Conservation (phyloP, 1,140 invertebrate species). For the Hylaeus anthracinus region DNA sequence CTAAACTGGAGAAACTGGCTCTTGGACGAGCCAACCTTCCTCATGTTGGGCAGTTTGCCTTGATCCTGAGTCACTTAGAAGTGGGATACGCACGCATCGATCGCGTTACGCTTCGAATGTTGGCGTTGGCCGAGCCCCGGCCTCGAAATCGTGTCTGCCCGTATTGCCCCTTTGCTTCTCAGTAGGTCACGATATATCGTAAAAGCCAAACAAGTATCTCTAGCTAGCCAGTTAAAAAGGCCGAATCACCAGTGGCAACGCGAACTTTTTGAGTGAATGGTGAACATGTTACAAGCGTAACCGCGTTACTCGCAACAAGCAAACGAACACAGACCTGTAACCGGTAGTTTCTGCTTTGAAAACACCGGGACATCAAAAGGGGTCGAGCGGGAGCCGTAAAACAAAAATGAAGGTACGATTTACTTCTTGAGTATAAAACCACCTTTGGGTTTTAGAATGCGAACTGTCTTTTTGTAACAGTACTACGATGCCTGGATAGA, state of each 20-base stretch:
- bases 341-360: not conserved
- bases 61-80: slow-evolving; percentile 29
- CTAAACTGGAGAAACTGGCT: too few species aligned
- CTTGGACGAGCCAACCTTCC: not conserved
- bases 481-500: not conserved
- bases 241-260: not conserved
- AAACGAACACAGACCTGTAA: not conserved
- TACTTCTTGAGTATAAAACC: not conserved
- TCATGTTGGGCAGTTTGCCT: slow-evolving; percentile 5
- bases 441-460: not conserved
- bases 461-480: not conserved
- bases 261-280: slow-evolving; percentile 17
- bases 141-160: not conserved
- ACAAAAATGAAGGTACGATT: not conserved
- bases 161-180: not conserved
- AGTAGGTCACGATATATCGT: slow-evolving; percentile 22
- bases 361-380: slow-evolving; percentile 21
- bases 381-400: not conserved
- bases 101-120: not conserved
- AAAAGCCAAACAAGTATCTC: slow-evolving; percentile 15
- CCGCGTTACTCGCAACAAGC: slow-evolving; percentile 8
- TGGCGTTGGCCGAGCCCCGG: not conserved
- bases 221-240: slow-evolving; percentile 9
- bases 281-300: not conserved
- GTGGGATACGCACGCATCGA: not conserved